A percentile compares a stretch with the other conserved stretches of the same genome.
phyloP scores from a whole-genome alignment of 2,113 vertebrate species.

The Callocephalon fimbriatum region DNA sequence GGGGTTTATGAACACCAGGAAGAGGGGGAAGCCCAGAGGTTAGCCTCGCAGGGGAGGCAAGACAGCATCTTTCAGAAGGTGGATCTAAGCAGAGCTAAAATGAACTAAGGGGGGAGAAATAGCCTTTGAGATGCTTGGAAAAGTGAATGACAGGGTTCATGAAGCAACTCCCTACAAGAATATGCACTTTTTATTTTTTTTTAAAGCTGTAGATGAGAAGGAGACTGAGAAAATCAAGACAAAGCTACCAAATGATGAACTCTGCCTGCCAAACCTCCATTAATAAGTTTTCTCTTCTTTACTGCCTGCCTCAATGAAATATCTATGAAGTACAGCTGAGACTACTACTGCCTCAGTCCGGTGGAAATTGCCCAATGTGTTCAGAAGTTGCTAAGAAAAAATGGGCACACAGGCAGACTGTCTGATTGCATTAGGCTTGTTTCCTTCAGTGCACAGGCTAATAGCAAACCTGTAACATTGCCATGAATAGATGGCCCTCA shows the following conservation, averaged over 20 bases:
- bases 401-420: fast-evolving
- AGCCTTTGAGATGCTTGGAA: neutral
- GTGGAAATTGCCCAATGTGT: neutral
- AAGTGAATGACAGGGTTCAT: neutral
- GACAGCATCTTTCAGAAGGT: neutral
- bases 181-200: neutral
- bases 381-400: neutral
- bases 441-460: neutral
- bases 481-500: neutral
- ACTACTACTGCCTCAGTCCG: neutral
- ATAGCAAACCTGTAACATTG: neutral
- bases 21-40: neutral
- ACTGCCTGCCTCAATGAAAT: neutral
- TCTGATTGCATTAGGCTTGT: neutral
- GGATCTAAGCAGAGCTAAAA: neutral
- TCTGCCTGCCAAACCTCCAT: neutral
- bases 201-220: neutral
- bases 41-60: neutral
- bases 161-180: neutral
- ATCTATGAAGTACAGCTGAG: neutral
- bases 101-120: neutral
- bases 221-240: neutral
- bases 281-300: neutral
- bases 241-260: neutral
- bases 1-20: neutral